Evolutionary conservation across 2,113 vertebrate genomes (phyloP).

Genomic region (Vicugna pacos): DNA sequence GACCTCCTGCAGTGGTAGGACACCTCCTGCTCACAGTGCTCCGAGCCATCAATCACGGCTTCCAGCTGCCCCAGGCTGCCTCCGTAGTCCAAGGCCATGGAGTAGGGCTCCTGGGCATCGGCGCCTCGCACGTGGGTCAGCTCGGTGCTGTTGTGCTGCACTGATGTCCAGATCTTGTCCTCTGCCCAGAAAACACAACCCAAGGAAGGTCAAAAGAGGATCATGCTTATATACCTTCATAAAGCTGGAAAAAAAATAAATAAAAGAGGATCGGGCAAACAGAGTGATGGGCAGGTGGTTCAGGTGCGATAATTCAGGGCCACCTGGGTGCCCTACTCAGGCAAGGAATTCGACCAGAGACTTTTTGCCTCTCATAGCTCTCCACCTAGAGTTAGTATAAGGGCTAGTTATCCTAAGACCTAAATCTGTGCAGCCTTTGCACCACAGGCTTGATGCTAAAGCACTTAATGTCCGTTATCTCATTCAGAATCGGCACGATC

Average conservation of each 20-base stretch:
- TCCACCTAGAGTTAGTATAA: neutral
- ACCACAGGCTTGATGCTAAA: neutral
- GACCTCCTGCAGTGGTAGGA: constrained; percentile 94
- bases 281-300: neutral
- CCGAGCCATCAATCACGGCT: constrained; percentile 90
- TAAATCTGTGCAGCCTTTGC: neutral
- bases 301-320: too few species aligned
- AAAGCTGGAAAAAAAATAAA: neutral
- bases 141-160: constrained; percentile 92
- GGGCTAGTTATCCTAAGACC: neutral
- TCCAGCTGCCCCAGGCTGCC: constrained; percentile 91
- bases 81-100: constrained; percentile 92
- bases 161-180: constrained; percentile 94
- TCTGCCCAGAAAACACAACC: constrained; percentile 86
- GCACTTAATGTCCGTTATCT: neutral
- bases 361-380: neutral
- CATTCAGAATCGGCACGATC: neutral
- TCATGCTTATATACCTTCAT: neutral
- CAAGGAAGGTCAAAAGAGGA: neutral
- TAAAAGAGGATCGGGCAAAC: neutral
- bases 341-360: neutral
- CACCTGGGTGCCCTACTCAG: accelerated
- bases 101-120: constrained; percentile 86
- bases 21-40: constrained; percentile 96
- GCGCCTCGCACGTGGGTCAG: constrained; percentile 89